Evolutionary conservation across 2,797 vertebrate species (phyloP).

Genomic region (Buphagus erythrorhynchus): DNA sequence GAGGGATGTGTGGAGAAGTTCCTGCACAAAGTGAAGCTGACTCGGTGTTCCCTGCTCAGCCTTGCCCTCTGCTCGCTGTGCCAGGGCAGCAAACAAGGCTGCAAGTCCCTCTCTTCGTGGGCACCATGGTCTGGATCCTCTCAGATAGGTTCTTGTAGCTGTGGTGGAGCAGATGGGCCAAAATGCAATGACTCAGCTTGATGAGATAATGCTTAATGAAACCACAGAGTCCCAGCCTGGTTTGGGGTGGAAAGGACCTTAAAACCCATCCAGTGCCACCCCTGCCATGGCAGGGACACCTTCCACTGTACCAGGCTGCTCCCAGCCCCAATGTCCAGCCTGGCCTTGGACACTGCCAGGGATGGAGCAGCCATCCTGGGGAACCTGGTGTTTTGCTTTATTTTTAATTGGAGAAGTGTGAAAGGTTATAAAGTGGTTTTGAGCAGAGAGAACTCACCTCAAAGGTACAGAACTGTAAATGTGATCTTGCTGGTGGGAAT

Average conservation of each 20-base stretch:
- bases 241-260: not conserved
- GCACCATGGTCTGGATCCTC: accelerated
- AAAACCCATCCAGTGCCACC: accelerated
- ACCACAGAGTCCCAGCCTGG: not conserved
- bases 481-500: not conserved
- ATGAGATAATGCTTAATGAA: not conserved
- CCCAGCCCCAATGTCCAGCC: not conserved
- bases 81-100: not conserved
- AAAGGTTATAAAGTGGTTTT: not conserved
- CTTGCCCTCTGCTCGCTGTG: not conserved
- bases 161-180: not conserved
- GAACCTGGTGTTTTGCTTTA: not conserved
- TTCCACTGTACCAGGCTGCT: accelerated
- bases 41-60: accelerated
- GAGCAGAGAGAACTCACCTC: not conserved
- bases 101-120: accelerated
- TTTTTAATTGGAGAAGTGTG: accelerated
- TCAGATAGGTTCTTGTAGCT: accelerated
- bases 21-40: too few relatives aligned
- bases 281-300: not conserved
- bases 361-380: not conserved
- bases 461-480: not conserved
- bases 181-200: accelerated
- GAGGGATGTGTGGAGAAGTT: not conserved
- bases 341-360: not conserved